phyloP scores from a whole-genome alignment of 2,888 invertebrate genomes.

The Agrochola lychnidis region DNA sequence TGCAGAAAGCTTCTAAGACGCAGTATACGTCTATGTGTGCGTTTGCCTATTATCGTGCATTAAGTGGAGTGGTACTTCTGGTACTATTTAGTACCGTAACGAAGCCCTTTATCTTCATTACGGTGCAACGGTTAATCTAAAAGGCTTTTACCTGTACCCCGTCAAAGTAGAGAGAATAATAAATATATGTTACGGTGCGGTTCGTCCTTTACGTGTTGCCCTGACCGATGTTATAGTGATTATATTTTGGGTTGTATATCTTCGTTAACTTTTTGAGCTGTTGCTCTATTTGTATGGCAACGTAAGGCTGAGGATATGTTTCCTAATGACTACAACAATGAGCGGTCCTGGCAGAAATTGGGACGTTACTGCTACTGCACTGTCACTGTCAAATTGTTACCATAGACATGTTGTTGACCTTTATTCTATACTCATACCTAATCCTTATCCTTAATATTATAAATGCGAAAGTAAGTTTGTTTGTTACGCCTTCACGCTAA shows the following conservation, averaged over 20 bases:
- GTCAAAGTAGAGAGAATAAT: conserved; percentile 82
- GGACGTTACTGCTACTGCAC: no score
- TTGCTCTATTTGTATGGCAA: conserved; percentile 5
- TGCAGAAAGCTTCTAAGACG: conserved; percentile 42
- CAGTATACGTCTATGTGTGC: background rate
- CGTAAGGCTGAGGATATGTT: background rate
- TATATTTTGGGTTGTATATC: conserved; percentile 33
- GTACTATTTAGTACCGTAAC: conserved; percentile 72
- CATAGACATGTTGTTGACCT: no score
- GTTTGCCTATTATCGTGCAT: conserved; percentile 26
- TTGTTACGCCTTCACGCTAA: no score
- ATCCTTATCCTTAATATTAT: no score
- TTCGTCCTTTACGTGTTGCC: conserved; percentile 41
- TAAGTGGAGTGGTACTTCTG: conserved; percentile 55
- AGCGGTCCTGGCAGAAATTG: background rate
- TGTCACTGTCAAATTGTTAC: no score
- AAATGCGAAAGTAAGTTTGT: no score
- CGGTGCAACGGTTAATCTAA: conserved; percentile 82
- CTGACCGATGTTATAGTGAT: conserved; percentile 36
- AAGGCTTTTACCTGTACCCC: conserved; percentile 83
- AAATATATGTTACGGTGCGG: conserved; percentile 73
- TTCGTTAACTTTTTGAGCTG: conserved; percentile 28
- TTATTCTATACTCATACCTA: no score
- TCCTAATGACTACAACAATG: background rate
- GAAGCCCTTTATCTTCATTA: conserved; percentile 86